Evolutionary conservation across 2,113 vertebrate species (phyloP).

Genomic region (Morone chrysops): DNA sequence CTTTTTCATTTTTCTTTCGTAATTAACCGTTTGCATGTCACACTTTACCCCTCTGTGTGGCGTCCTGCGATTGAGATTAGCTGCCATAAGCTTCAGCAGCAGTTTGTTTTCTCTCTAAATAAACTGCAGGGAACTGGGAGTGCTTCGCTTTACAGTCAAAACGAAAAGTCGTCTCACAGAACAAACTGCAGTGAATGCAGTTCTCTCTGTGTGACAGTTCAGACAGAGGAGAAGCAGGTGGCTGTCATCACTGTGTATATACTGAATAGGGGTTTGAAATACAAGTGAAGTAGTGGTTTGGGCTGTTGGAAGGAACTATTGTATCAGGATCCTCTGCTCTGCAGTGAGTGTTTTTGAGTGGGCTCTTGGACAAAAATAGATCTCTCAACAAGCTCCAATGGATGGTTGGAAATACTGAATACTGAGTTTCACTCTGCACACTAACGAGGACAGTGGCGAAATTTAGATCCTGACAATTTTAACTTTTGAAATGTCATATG

Average conservation of each 20-base stretch:
- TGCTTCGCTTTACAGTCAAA: constrained; percentile 25
- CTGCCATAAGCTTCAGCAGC: constrained; percentile 46
- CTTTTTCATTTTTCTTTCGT: constrained; percentile 69
- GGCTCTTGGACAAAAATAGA: constrained; percentile 68
- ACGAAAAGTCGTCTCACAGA: constrained; percentile 5
- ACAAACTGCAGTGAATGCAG: constrained; percentile 44
- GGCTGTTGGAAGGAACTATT: constrained; percentile 55
- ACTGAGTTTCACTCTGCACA: constrained; percentile 36
- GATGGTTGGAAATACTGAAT: constrained; percentile 41
- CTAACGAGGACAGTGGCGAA: constrained; percentile 24
- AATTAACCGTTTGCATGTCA: constrained; percentile 65
- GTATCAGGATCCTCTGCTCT: constrained; percentile 59
- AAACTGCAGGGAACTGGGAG: constrained; percentile 54
- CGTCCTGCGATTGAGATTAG: constrained; percentile 38
- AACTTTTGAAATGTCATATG: not conserved
- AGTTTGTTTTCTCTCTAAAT: constrained; percentile 66
- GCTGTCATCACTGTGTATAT: constrained; percentile 51
- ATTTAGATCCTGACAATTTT: not conserved
- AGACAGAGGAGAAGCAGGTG: constrained; percentile 72
- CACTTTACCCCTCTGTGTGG: constrained; percentile 3
- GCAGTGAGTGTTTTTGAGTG: constrained; percentile 65
- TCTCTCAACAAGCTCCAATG: constrained; percentile 52
- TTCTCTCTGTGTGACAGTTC: constrained; percentile 46
- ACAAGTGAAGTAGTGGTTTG: constrained; percentile 57
- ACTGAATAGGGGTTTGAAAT: constrained; percentile 47